Percentiles rank a stretch among this genome's conserved stretches.
Evolutionary conservation across 1,140 invertebrate genomes (phyloP).

Genomic region (Drosophila jambulina): DNA sequence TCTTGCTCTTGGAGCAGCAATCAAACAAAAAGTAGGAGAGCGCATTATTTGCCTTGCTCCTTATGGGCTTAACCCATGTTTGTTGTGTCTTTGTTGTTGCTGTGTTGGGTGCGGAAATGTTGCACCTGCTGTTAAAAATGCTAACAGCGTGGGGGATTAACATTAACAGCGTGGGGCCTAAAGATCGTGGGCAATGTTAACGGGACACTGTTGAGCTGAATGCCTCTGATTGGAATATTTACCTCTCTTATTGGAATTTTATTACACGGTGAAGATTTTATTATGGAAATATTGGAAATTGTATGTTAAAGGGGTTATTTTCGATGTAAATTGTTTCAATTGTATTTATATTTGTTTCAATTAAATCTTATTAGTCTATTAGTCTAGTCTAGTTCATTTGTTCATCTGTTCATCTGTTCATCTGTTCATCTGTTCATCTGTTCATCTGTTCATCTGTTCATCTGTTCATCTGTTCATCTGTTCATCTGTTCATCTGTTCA

Average conservation of each 20-base stretch:
- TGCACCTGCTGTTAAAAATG: slow-evolving; percentile 65
- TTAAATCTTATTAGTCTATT: too few relatives aligned
- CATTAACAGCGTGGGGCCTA: slow-evolving; percentile 63
- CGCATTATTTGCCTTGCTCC: slow-evolving; percentile 70
- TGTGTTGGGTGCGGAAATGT: slow-evolving; percentile 41
- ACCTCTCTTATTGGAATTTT: not conserved
- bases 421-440: too few relatives aligned
- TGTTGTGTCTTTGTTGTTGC: not conserved
- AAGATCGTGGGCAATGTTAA: slow-evolving; percentile 27
- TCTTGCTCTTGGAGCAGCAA: slow-evolving; percentile 5
- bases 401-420: too few relatives aligned
- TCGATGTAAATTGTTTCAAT: too few relatives aligned
- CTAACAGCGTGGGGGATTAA: slow-evolving; percentile 55
- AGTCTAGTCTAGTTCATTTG: too few relatives aligned
- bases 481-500: too few relatives aligned
- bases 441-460: too few relatives aligned
- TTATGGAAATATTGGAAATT: not conserved
- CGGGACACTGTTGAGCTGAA: slow-evolving; percentile 18
- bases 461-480: too few relatives aligned
- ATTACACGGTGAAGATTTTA: not conserved
- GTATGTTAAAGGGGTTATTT: not conserved
- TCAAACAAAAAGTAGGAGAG: slow-evolving; percentile 65
- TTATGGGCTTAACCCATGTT: slow-evolving; percentile 62
- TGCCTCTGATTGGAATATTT: slow-evolving; percentile 7
- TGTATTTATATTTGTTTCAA: not conserved